A percentile compares a stretch with the other conserved stretches of the same genome.
phyloP scores from a whole-genome alignment of 1,140 invertebrate species.

The Ceratina australensis region DNA sequence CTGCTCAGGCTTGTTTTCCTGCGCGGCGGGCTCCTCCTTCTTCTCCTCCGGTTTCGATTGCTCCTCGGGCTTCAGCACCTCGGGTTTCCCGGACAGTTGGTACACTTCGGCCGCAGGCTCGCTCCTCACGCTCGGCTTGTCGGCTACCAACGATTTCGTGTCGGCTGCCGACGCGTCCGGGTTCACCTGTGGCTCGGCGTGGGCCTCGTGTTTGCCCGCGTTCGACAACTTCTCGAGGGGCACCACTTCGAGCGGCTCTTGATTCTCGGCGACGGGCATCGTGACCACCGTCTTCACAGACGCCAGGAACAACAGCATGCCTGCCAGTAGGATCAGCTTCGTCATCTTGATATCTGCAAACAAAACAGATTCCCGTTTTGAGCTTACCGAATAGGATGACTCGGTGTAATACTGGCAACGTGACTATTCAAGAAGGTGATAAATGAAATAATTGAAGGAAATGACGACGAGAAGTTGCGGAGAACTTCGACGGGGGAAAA shows the following conservation, averaged over 20 bases:
- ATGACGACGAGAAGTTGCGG: too few relatives aligned
- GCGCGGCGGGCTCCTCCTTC: constrained; percentile 4
- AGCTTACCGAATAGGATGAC: too few relatives aligned
- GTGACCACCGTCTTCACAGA: constrained; percentile 58
- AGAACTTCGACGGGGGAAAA: too few relatives aligned
- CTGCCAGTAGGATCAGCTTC: constrained; percentile 66
- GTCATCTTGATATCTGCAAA: constrained; percentile 66
- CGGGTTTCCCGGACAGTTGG: constrained; percentile 21
- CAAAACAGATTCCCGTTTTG: neutral
- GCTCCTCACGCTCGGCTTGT: constrained; percentile 2
- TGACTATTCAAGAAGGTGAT: too few relatives aligned
- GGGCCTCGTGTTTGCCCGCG: neutral
- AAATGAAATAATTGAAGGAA: too few relatives aligned
- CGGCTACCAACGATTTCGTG: neutral
- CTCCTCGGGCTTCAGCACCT: constrained; percentile 57
- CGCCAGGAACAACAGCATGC: constrained; percentile 68
- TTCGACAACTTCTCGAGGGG: constrained; percentile 49
- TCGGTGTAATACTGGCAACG: too few relatives aligned
- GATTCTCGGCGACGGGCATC: constrained; percentile 71
- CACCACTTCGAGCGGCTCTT: constrained; percentile 41
- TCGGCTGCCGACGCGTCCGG: constrained; percentile 5
- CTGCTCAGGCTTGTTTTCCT: constrained; percentile 16
- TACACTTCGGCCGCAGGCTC: constrained; percentile 10
- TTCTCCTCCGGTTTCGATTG: constrained; percentile 44
- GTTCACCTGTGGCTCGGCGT: neutral